phyloP scores from a whole-genome alignment of 2,113 vertebrate species.

The Corythornis vintsioides region DNA sequence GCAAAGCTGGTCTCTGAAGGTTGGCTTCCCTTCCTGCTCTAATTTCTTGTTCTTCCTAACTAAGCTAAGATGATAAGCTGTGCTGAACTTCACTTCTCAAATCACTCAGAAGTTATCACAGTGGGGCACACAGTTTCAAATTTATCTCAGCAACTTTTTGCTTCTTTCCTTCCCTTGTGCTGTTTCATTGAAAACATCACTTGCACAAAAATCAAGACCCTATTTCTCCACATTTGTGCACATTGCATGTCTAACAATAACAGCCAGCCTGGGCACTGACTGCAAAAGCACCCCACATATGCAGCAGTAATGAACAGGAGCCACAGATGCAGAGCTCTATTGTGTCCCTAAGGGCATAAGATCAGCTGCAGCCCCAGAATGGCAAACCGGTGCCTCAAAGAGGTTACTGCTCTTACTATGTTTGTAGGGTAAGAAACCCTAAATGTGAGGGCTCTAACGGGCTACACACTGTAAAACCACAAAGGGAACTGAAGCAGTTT shows the following conservation, averaged over 20 bases:
- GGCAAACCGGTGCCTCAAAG: rapidly evolving
- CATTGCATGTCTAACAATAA: background rate
- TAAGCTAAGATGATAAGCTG: conserved; percentile 44
- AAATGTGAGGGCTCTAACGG: background rate
- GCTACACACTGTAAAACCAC: background rate
- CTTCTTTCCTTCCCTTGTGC: background rate
- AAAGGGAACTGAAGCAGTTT: background rate
- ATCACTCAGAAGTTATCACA: background rate
- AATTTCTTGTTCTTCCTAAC: conserved; percentile 34
- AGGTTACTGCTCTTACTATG: background rate
- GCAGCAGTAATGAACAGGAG: background rate
- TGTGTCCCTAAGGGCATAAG: rapidly evolving
- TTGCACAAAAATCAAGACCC: background rate
- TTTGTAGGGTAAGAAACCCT: background rate
- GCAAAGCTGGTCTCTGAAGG: conserved; percentile 45
- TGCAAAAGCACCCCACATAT: background rate
- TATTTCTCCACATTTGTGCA: rapidly evolving
- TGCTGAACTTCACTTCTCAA: background rate
- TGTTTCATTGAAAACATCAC: background rate
- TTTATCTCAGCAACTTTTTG: background rate
- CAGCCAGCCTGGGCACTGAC: rapidly evolving
- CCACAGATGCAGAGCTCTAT: background rate
- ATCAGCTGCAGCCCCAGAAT: background rate
- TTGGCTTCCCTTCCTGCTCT: background rate
- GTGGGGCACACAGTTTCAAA: background rate